phyloP scores from a whole-genome alignment of 2,797 vertebrate species.

The Alcedo quadribrachys region DNA sequence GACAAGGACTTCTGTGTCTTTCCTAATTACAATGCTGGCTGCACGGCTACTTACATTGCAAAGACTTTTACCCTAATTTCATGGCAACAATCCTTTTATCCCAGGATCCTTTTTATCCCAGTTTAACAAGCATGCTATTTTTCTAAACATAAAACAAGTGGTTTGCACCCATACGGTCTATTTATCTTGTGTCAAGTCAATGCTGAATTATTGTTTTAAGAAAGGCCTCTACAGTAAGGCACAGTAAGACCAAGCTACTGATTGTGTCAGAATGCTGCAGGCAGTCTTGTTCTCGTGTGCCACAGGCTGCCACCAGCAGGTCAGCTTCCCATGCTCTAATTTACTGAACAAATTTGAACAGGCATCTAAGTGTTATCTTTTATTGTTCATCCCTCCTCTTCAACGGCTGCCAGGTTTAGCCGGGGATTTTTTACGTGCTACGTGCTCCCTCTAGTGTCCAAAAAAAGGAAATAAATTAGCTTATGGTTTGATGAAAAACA shows the following conservation, averaged over 20 bases:
- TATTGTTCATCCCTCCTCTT: neutral
- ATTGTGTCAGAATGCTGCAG: neutral
- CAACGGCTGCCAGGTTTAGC: neutral
- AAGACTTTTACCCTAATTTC: neutral
- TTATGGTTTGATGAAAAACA: neutral
- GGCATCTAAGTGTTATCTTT: neutral
- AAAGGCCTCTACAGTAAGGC: neutral
- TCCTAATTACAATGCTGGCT: neutral
- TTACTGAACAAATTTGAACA: neutral
- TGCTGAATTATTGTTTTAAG: neutral
- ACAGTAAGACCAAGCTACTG: neutral
- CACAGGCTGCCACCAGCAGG: slow-evolving; percentile 9
- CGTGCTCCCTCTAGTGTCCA: slow-evolving; percentile 50
- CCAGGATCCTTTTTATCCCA: neutral
- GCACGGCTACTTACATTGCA: neutral
- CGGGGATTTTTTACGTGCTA: neutral
- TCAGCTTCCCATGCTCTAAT: slow-evolving; percentile 16
- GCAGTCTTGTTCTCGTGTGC: neutral
- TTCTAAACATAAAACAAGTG: neutral
- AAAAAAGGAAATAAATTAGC: neutral
- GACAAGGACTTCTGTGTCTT: neutral
- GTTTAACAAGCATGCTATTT: neutral
- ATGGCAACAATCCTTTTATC: neutral
- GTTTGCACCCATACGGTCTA: neutral
- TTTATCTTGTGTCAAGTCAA: neutral